Base-by-base conservation (phyloP, 2,888 invertebrate species). In the Thymelicus acteon region DNA sequence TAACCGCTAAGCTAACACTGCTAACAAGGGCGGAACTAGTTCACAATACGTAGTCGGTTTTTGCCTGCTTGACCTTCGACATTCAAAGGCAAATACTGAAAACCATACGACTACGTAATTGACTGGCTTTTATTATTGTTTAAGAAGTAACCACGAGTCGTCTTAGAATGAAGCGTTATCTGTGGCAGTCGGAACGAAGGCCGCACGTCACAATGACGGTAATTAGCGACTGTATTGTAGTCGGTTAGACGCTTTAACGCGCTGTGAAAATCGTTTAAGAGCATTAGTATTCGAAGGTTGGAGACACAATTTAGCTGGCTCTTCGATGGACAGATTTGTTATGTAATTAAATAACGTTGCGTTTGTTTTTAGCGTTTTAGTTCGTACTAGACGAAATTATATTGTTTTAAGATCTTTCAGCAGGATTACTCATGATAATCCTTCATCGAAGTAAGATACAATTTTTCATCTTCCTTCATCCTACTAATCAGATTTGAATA, bases 221-320 rank as follows among this genome's bases (percentile, higher is more conserved):
- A 70, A 60, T 64, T 70, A 70, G 57, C 58, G 48, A 64, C 64
- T 52, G 58, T 63, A 69, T 69, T 69, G 70, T 70, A n/a, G 31
- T 52, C 47, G 48, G 48, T 64, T 70, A 70, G 44, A 13, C 70
- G 70, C 58, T 64, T 69, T 60, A 60, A 70, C 64, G 60, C 49
- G 64, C 48, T 44, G 58, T 60, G 70, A 48, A 58, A 70, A 70
- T 64, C 60, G 69, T 48, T 63, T 63, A 63, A 3, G 40, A 60
- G 10, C 48, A 63, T 63, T 69, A 64, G 19, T 7, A 58, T 69
- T 58, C 58, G 63, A 69, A 69, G 69, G 69, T 64, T 63, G 19
- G 6, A 58, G 19, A 47, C 58, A 7, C 24, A 15, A n/a, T 63
- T 12, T 39, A 39, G 12, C 47, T 15, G 19, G 4, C 40, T 54